Conservation (phyloP, 2,797 vertebrate species). For the Lates japonicus region DNA sequence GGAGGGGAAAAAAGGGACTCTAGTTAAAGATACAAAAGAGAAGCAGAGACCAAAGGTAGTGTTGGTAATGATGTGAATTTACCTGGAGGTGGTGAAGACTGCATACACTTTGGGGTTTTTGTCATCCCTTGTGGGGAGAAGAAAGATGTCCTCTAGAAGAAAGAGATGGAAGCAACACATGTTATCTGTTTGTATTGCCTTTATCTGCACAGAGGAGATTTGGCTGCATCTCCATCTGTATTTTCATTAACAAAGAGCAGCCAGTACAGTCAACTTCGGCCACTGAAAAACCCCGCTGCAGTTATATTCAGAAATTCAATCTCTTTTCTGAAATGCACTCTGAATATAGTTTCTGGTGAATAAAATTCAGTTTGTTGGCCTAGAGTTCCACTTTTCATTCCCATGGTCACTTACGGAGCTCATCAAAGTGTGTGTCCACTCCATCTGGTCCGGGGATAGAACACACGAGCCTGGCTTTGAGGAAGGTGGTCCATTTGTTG, state of each 20-base stretch:
- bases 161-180: background rate
- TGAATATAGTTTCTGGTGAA: conserved; percentile 1
- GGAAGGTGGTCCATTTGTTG: conserved; percentile 99
- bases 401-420: conserved; percentile 92
- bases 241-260: conserved; percentile 11
- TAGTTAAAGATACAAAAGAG: background rate
- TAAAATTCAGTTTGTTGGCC: conserved; percentile 17
- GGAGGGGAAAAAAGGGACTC: conserved; percentile 12
- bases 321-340: conserved; percentile 6
- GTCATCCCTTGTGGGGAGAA: conserved; percentile 95
- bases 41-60: background rate
- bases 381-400: conserved; percentile 20
- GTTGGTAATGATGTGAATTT: conserved; percentile 27
- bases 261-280: background rate
- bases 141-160: conserved; percentile 93
- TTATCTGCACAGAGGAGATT: background rate
- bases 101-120: conserved; percentile 95
- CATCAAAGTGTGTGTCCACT: conserved; percentile 96
- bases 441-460: conserved; percentile 96
- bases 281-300: background rate
- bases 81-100: conserved; percentile 98
- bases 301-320: background rate
- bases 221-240: background rate
- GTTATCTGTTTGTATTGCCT: conserved; percentile 2
- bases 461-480: conserved; percentile 96